phyloP scores from a whole-genome alignment of 2,797 vertebrate genomes.

The Enteromius unitaeniatus region DNA sequence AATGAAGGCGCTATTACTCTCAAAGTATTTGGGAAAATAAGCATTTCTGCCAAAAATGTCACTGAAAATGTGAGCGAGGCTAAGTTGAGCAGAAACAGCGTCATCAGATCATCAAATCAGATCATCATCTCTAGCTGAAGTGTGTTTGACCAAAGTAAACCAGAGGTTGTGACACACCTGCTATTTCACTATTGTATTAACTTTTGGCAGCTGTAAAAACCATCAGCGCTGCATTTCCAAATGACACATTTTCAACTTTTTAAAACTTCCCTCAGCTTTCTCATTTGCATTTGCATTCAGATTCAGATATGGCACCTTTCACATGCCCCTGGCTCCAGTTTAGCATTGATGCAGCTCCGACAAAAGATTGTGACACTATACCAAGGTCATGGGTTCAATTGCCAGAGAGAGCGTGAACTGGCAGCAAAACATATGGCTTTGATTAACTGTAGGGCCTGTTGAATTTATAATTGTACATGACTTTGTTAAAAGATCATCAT shows the following conservation, averaged over 20 bases:
- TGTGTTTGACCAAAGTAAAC: not conserved
- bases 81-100: not conserved
- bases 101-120: too few species aligned
- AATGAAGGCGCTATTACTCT: not conserved
- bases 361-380: not conserved
- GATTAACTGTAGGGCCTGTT: not conserved
- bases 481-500: not conserved
- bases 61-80: not conserved
- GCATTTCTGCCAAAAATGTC: not conserved
- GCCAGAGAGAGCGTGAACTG: not conserved
- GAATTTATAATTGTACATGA: not conserved
- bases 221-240: not conserved
- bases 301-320: not conserved
- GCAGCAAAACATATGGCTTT: not conserved
- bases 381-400: not conserved
- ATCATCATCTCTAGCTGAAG: not conserved
- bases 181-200: not conserved
- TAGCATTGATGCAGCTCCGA: not conserved
- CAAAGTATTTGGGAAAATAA: constrained; percentile 9
- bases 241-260: not conserved
- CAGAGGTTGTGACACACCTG: not conserved
- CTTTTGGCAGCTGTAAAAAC: not conserved
- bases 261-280: not conserved
- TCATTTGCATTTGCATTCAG: not conserved
- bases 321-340: not conserved